Evolutionary conservation across 2,888 invertebrate species (phyloP).

Genomic region (Coenonympha glycerion): DNA sequence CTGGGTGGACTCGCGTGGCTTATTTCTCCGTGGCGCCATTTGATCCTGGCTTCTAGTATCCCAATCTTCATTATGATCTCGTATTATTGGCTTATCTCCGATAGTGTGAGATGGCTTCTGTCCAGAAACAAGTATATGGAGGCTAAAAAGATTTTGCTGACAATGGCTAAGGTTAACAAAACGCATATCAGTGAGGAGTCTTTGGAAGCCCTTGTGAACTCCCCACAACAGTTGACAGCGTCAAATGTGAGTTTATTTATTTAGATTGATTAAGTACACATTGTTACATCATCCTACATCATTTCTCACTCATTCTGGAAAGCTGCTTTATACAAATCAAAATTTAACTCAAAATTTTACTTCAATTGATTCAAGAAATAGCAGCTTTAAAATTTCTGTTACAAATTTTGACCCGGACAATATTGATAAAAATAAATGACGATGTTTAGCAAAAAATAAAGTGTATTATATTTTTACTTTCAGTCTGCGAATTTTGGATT

Average conservation of each 20-base stretch:
- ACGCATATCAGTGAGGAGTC: constrained; percentile 17
- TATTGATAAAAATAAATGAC: no score
- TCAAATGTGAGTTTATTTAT: constrained; percentile 7
- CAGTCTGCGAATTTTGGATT: not conserved
- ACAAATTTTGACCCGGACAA: no score
- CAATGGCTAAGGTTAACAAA: constrained; percentile 19
- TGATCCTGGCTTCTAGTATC: constrained; percentile 79
- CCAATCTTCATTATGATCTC: constrained; percentile 80
- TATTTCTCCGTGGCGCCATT: constrained; percentile 80
- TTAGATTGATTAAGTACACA: no score
- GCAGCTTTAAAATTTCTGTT: no score
- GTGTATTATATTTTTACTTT: no score
- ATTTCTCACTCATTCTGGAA: no score
- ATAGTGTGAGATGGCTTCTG: constrained; percentile 86
- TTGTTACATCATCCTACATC: no score
- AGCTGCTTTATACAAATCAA: no score
- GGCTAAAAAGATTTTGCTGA: constrained; percentile 68
- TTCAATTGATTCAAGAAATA: no score
- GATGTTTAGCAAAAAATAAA: no score
- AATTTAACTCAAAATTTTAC: no score
- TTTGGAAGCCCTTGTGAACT: constrained; percentile 11
- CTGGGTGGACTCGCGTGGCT: constrained; percentile 80
- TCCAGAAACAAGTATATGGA: constrained; percentile 78
- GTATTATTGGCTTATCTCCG: constrained; percentile 78
- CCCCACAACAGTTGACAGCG: not conserved